Conservation (phyloP, 1,140 invertebrate species). For the Thaumatotibia leucotreta region DNA sequence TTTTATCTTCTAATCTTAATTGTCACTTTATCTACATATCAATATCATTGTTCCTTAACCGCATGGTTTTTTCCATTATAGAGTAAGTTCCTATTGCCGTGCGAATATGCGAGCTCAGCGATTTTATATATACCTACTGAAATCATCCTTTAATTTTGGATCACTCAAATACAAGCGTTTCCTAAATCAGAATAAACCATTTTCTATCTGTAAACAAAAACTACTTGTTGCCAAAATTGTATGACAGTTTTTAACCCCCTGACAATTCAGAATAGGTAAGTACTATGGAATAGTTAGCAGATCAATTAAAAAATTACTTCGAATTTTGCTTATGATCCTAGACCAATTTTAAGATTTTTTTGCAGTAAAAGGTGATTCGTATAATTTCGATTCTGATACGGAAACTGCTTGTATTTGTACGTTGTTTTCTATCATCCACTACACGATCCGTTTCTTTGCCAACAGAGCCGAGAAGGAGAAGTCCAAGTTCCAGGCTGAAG, state of each 20-base stretch:
- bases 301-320: too few species aligned
- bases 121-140: constrained; percentile 2
- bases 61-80: neutral
- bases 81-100: neutral
- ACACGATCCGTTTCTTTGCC: constrained; percentile 59
- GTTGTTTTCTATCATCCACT: neutral
- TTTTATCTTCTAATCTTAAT: neutral
- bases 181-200: neutral
- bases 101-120: constrained; percentile 12
- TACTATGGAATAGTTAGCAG: too few species aligned
- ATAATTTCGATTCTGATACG: neutral
- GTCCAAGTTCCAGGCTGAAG: constrained; percentile 96
- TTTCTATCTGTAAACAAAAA: neutral
- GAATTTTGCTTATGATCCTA: too few species aligned
- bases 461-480: constrained; percentile 96
- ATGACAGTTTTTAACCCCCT: too few species aligned
- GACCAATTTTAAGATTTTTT: too few species aligned
- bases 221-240: neutral
- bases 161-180: neutral
- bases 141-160: neutral
- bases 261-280: too few species aligned
- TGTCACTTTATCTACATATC: neutral
- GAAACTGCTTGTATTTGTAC: neutral
- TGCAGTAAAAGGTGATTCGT: too few species aligned
- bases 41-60: neutral